These are phyloP conservation scores for Aricia agestis DNA, from an alignment of 1,140 invertebrate genomes.

Conservation along the genomic window DNA sequence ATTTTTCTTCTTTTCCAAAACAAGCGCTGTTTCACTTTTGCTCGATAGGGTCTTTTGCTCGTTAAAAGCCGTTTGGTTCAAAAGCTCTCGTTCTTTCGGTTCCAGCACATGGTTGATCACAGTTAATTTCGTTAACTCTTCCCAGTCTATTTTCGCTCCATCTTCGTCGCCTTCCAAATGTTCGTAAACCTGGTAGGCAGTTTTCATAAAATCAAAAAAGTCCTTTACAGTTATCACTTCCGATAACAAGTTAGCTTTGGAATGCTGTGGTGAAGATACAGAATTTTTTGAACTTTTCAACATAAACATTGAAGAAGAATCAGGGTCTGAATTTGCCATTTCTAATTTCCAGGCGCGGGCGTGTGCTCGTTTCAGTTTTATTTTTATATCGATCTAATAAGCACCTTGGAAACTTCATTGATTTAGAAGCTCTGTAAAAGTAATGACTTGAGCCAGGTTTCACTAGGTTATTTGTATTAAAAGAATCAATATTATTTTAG, in stretches of 20 bases:
- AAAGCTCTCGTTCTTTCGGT: constrained; percentile 60
- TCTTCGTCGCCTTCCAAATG: constrained; percentile 78
- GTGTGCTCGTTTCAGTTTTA: constrained; percentile 7
- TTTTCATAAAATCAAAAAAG: constrained; percentile 84
- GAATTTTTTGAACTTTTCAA: constrained; percentile 46
- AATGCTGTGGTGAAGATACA: constrained; percentile 44
- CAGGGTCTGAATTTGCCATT: constrained; percentile 57
- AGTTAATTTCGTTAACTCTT: constrained; percentile 73
- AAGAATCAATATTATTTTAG: background rate
- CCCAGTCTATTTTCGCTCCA: constrained; percentile 80
- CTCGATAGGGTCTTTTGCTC: constrained; percentile 50
- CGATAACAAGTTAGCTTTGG: constrained; percentile 39
- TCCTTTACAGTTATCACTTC: constrained; percentile 80
- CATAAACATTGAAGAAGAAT: constrained; percentile 62
- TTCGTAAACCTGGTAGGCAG: constrained; percentile 81
- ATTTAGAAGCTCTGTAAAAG: background rate
- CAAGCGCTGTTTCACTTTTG: constrained; percentile 54
- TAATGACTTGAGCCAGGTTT: background rate
- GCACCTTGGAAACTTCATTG: constrained; percentile 38
- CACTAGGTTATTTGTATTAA: background rate
- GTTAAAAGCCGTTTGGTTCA: constrained; percentile 48
- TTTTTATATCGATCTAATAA: constrained; percentile 53
- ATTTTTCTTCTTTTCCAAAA: constrained; percentile 48
- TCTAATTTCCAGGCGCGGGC: background rate
- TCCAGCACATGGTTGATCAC: constrained; percentile 68